Evolutionary conservation across 2,797 vertebrate species (phyloP).

Genomic region (Argentina silus): DNA sequence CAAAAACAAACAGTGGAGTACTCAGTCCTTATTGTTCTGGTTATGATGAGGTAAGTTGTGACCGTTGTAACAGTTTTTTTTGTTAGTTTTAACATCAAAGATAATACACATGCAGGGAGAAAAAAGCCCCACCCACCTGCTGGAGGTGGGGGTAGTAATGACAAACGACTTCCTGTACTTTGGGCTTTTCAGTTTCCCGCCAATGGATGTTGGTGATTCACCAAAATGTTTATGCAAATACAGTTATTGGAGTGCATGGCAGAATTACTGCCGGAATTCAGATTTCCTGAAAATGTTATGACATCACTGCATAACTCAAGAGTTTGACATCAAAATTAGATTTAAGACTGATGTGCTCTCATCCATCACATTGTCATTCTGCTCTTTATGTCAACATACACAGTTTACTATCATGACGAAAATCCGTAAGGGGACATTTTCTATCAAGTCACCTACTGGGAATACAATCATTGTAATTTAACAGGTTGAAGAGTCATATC

Average conservation of each 20-base stretch:
- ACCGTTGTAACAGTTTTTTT: too few relatives aligned
- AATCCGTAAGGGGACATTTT: background rate
- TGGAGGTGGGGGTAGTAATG: slow-evolving; percentile 25
- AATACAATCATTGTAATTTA: too few relatives aligned
- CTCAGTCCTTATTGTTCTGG: too few relatives aligned
- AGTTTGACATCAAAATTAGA: too few relatives aligned
- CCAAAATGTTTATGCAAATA: slow-evolving; percentile 67
- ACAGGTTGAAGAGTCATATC: too few relatives aligned
- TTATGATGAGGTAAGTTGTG: too few relatives aligned
- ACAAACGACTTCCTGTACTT: slow-evolving; percentile 27
- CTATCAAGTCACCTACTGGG: background rate
- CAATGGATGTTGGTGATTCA: slow-evolving; percentile 51
- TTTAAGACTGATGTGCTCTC: too few relatives aligned
- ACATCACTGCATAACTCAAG: slow-evolving; percentile 32
- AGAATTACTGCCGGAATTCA: background rate
- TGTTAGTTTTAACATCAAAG: background rate
- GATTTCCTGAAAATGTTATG: slow-evolving; percentile 21
- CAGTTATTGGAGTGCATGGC: slow-evolving; percentile 1
- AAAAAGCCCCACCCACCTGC: slow-evolving; percentile 47
- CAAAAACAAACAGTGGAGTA: too few relatives aligned
- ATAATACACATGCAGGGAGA: slow-evolving; percentile 36
- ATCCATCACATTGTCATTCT: background rate
- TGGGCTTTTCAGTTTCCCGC: slow-evolving; percentile 20
- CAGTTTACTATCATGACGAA: background rate
- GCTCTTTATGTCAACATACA: background rate